Percentiles rank a stretch among this genome's conserved stretches.
phyloP scores from a whole-genome alignment of 2,888 invertebrate genomes.

The Gandaritis pyraliata region DNA sequence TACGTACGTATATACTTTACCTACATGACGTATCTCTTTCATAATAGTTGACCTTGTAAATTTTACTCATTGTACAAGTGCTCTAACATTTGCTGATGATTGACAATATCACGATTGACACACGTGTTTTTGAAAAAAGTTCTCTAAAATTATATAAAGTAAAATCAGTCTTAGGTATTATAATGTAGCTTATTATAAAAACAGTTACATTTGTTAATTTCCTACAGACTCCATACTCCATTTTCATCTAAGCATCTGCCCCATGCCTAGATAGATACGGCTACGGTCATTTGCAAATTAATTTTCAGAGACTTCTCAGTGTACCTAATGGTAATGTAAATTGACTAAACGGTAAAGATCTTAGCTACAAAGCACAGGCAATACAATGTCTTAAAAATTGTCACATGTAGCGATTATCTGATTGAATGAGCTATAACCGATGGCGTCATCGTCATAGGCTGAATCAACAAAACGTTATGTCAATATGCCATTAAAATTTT shows the following conservation, averaged over 20 bases:
- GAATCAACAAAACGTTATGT: conserved; percentile 58
- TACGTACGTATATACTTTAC: conserved; percentile 6
- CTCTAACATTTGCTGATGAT: conserved; percentile 25
- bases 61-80: conserved; percentile 35
- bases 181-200: neutral
- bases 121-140: conserved; percentile 6
- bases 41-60: conserved; percentile 39
- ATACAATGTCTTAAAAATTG: neutral
- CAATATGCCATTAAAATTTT: conserved; percentile 52
- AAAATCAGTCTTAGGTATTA: too few species aligned
- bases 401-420: conserved; percentile 17
- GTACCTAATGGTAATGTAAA: too few species aligned
- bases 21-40: conserved; percentile 31
- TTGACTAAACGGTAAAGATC: too few species aligned
- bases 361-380: too few species aligned
- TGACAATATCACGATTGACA: conserved; percentile 28
- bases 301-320: too few species aligned
- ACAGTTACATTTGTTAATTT: too few species aligned
- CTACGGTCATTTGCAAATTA: too few species aligned
- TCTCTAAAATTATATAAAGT: neutral
- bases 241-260: too few species aligned
- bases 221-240: too few species aligned
- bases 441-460: conserved; percentile 56
- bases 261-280: too few species aligned
- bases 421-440: conserved; percentile 51